Base-by-base conservation (phyloP, 2,113 vertebrate species). In the Ameiurus melas region DNA sequence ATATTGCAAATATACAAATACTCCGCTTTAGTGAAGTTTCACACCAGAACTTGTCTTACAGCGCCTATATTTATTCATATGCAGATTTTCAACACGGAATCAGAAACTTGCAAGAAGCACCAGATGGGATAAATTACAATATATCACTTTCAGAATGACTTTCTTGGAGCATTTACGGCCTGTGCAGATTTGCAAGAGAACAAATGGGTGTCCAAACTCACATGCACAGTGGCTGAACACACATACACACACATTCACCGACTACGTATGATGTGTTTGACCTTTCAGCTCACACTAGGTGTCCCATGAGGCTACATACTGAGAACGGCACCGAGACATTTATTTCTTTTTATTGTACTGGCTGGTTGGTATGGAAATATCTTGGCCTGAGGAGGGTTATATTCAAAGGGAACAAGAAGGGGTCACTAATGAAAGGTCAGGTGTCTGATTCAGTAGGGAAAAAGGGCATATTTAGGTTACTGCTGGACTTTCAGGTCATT, bases 241-340 rank as follows among this genome's bases (percentile, higher is more conserved):
- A 27, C 60, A 55, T 62, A n/a, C 36, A 20, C 20, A 20, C 68
- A 17, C 53, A n/a, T 58, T 33, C 68, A 17, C 53, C 36, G 27
- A 36, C 62, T 25, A 55, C 55, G 64, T 70, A 62, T 83, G 88
- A 88, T 66, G 84, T 87, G 85, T 22, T 73, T 90, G 90, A 90
- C 92, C 88, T 91, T 90, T 87, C 55, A 85, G 79, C 78, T 30
- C 70, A 71, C 58, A 85, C 81, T 89, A 53, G 53, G 83, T 53
- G 57, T 77, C 73, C 80, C 83, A 80, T 47, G 78, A 73, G 87
- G 79, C 84, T 66, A 87, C 60, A 71, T 9, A 27, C 43, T 20
- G 75, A 71, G 86, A 68, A 60, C 13, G 78, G 83, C 73, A 60
- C 51, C 1, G 22, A 85, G 87, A 84, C 81, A 75, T 87, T 86